phyloP scores from a whole-genome alignment of 2,888 invertebrate species.

The Lymantria dispar region DNA sequence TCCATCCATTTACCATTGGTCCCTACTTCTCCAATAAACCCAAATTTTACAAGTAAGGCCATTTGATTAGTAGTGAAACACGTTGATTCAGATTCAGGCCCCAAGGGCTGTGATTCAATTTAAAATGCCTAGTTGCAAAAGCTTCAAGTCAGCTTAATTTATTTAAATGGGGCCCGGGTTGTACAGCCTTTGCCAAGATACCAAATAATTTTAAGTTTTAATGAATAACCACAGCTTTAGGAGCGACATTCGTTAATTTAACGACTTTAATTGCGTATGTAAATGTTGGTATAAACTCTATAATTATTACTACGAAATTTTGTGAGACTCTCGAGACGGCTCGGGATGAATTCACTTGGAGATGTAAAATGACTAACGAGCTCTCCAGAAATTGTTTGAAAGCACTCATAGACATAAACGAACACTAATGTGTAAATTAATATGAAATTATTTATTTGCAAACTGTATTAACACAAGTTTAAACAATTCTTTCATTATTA shows the following conservation, averaged over 20 bases:
- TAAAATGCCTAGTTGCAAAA: slow-evolving; percentile 7
- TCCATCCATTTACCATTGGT: background rate
- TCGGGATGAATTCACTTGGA: background rate
- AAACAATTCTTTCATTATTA: too few relatives aligned
- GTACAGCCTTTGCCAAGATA: slow-evolving; percentile 6
- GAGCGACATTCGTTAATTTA: slow-evolving; percentile 15
- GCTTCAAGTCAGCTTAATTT: slow-evolving; percentile 8
- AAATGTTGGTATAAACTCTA: slow-evolving; percentile 6
- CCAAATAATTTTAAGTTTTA: slow-evolving; percentile 16
- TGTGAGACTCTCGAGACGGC: background rate
- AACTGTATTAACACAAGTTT: too few relatives aligned
- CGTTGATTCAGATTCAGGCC: slow-evolving; percentile 5
- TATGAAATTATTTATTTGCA: too few relatives aligned
- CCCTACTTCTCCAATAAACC: slow-evolving; percentile 4
- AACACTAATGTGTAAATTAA: background rate
- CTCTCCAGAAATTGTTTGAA: background rate
- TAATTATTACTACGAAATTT: slow-evolving; percentile 8
- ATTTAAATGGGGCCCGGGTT: background rate
- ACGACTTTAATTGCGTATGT: slow-evolving; percentile 16
- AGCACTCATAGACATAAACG: background rate
- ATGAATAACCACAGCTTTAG: slow-evolving; percentile 10
- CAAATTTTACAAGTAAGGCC: slow-evolving; percentile 13
- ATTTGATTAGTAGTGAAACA: slow-evolving; percentile 12
- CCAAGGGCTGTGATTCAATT: slow-evolving; percentile 11
- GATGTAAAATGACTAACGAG: background rate